These are phyloP conservation scores for Synchiropus splendidus DNA, from an alignment of 2,113 vertebrate species.

Conservation along the genomic window DNA sequence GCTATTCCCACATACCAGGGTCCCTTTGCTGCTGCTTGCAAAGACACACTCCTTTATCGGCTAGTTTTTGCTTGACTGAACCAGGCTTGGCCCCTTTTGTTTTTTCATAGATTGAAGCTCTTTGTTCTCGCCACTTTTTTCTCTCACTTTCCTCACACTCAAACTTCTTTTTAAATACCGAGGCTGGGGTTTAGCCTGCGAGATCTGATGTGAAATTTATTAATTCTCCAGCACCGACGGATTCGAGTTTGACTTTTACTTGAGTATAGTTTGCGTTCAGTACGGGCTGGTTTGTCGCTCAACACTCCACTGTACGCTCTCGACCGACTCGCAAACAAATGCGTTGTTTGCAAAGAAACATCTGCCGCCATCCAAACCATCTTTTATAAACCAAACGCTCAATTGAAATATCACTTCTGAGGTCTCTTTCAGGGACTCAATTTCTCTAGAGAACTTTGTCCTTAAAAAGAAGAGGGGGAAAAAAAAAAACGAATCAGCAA, in stretches of 20 bases:
- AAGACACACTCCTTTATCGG: slow-evolving; percentile 86
- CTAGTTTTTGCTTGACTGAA: slow-evolving; percentile 87
- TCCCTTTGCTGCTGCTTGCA: slow-evolving; percentile 73
- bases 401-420: slow-evolving; percentile 60
- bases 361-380: slow-evolving; percentile 47
- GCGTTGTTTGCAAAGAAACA: slow-evolving; percentile 43
- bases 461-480: slow-evolving; percentile 9
- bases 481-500: slow-evolving; percentile 41
- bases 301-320: slow-evolving; percentile 29
- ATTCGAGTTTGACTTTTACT: too few relatives aligned
- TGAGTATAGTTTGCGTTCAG: background rate
- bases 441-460: slow-evolving; percentile 50
- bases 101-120: slow-evolving; percentile 86
- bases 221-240: too few relatives aligned
- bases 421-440: slow-evolving; percentile 40
- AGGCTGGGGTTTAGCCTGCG: too few relatives aligned
- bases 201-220: too few relatives aligned
- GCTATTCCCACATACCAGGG: slow-evolving; percentile 82
- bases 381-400: slow-evolving; percentile 34
- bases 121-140: slow-evolving; percentile 72
- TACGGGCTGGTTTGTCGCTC: slow-evolving; percentile 43
- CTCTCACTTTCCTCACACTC: slow-evolving; percentile 29
- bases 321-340: slow-evolving; percentile 40
- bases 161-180: slow-evolving; percentile 20
- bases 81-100: slow-evolving; percentile 78